Percentiles rank a stretch among this genome's conserved stretches.
Evolutionary conservation across 2,888 invertebrate genomes (phyloP).

Genomic region (Mythimna albipuncta): DNA sequence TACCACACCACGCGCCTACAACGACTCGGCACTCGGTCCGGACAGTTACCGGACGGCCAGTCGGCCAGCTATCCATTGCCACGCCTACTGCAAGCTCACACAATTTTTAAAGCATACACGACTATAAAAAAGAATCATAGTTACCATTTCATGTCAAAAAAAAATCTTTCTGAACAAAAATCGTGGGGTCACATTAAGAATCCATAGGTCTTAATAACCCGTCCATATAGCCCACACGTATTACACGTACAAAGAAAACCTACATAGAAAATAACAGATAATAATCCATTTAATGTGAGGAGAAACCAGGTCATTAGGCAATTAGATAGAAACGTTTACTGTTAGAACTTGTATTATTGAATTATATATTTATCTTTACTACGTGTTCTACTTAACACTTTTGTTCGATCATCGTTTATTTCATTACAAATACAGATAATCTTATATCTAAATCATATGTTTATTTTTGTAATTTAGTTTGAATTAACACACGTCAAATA

Average conservation of each 20-base stretch:
- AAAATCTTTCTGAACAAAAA: slow-evolving; percentile 23
- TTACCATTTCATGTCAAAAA: not conserved
- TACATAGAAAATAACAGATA: not conserved
- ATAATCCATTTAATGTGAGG: not conserved
- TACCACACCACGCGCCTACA: too few relatives aligned
- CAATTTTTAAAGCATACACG: too few relatives aligned
- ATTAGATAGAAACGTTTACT: slow-evolving; percentile 14
- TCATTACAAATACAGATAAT: not conserved
- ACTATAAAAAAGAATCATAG: too few relatives aligned
- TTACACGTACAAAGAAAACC: not conserved
- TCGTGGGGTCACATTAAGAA: slow-evolving; percentile 44
- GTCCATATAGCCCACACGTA: slow-evolving; percentile 12
- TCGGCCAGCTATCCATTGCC: too few relatives aligned
- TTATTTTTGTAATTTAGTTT: not conserved
- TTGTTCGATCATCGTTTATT: not conserved
- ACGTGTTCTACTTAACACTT: not conserved
- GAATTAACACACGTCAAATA: not conserved
- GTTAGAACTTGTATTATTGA: not conserved
- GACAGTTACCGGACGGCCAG: too few relatives aligned
- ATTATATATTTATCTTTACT: too few relatives aligned
- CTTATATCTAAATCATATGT: not conserved
- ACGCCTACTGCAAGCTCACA: too few relatives aligned
- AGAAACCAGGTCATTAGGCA: slow-evolving; percentile 7
- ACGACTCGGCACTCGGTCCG: too few relatives aligned
- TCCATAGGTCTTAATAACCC: slow-evolving; percentile 40